Evolutionary conservation across 2,113 vertebrate genomes (phyloP).

Genomic region (Amphilophus citrinellus): DNA sequence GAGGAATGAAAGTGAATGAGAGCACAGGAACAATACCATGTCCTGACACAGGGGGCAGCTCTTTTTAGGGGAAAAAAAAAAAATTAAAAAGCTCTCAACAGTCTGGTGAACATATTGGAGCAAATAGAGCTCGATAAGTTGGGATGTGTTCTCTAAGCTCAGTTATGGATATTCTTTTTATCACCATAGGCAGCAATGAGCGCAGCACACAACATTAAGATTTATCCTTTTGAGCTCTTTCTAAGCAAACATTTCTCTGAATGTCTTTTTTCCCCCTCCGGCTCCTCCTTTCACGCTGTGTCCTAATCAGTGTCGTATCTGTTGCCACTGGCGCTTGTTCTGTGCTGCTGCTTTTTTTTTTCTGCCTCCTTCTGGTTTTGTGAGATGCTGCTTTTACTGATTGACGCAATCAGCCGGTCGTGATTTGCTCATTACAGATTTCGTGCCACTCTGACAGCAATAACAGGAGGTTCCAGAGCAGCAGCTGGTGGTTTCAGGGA

Average conservation of each 20-base stretch:
- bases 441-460: background rate
- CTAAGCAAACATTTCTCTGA: background rate
- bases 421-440: background rate
- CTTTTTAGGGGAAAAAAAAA: background rate
- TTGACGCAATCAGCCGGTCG: background rate
- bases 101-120: background rate
- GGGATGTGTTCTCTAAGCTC: background rate
- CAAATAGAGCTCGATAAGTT: background rate
- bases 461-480: accelerated
- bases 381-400: background rate
- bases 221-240: background rate
- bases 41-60: background rate
- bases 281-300: background rate
- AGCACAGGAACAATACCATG: background rate
- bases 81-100: background rate
- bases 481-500: slow-evolving; percentile 34
- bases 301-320: background rate
- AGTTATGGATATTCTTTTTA: background rate
- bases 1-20: too few relatives aligned
- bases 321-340: background rate
- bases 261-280: background rate
- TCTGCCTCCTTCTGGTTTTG: background rate
- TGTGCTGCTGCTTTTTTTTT: background rate
- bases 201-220: background rate
- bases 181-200: too few relatives aligned